Evolutionary conservation across 2,888 invertebrate species (phyloP), one percentile per base, ranked within the genome.

Genomic region (Magallana nippona): DNA sequence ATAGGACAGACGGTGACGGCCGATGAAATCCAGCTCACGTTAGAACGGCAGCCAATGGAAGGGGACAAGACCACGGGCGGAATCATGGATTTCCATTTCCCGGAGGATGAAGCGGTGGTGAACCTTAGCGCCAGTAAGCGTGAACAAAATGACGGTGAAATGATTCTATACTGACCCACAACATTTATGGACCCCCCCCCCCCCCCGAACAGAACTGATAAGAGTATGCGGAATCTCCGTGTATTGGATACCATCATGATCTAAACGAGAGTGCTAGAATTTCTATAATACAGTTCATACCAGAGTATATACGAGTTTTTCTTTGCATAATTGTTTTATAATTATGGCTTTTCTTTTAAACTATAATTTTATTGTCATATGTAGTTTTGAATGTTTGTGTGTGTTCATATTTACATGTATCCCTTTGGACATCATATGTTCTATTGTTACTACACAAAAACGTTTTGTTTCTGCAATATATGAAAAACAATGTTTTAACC

Each of bases 51-150:
- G 22, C 71, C 71, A 27, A 71, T 71, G 32, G 71, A 71, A 17
- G 32, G 32, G 5, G 13, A 71, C 2, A 22, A 22, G 27, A 71
- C 71, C 5, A 71, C 71, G 13, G 22, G 32, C 27, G 71, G 71
- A 15, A 32, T 71, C 27, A 71, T 71, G 71, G 32, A 71, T 32
- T 71, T 63, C 27, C 27, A 63, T 11, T 63, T 71, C 32, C 71
- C 22, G 27, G 71, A 71, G 27, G 71, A 71, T 13, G 71, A 71
- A 15, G 71, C 71, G 3, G 71, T 71, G 1, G 71, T 32, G 15
- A 32, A 71, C 32, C 27, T 71, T 27, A 71, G 71, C 71, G 71
- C 71, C 71, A 71, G 71, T 71, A 71, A 15, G 71, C 71, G 71
- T 1, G 71, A 15, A 32, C 71, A 71, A 71, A 27, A 71, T 3